Evolutionary conservation across 2,113 vertebrate species (phyloP).

Genomic region (Dascyllus trimaculatus): DNA sequence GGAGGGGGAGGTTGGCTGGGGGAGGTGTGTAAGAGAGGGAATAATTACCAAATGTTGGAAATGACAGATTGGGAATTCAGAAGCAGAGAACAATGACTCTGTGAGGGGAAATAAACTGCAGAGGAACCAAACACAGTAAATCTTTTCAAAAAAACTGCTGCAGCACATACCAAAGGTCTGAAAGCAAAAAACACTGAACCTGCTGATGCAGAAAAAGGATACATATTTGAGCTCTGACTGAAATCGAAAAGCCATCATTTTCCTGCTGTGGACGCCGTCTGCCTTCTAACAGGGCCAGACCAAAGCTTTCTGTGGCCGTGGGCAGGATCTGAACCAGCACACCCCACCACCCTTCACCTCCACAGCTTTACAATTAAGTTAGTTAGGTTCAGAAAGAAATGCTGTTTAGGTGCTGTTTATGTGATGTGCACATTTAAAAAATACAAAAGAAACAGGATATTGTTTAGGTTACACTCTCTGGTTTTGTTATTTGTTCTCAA

Average conservation of each 20-base stretch:
- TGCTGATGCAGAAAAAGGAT: conserved; percentile 5
- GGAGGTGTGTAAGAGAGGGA: conserved; percentile 24
- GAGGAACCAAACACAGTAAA: conserved; percentile 7
- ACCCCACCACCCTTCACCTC: neutral
- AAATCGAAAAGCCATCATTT: conserved; percentile 39
- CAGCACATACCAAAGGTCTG: conserved; percentile 59
- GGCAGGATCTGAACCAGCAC: neutral
- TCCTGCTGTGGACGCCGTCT: conserved; percentile 8
- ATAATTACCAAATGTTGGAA: conserved; percentile 65
- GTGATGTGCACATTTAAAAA: no score
- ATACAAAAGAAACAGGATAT: no score
- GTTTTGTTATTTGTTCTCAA: no score
- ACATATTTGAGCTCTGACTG: conserved; percentile 8
- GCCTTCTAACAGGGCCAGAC: conserved; percentile 17
- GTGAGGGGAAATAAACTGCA: conserved; percentile 9
- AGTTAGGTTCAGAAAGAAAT: no score
- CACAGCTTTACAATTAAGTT: neutral
- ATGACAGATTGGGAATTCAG: conserved; percentile 53
- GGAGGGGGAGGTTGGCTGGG: conserved; percentile 9
- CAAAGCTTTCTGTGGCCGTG: conserved; percentile 13
- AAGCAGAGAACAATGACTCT: neutral
- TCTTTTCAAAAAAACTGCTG: conserved; percentile 29
- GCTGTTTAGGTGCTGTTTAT: no score
- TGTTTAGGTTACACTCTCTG: no score
- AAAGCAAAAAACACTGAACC: conserved; percentile 8